Evolutionary conservation across 92 coral and sea anemone species (phyloP).

Genomic region (Palythoa grandis): DNA sequence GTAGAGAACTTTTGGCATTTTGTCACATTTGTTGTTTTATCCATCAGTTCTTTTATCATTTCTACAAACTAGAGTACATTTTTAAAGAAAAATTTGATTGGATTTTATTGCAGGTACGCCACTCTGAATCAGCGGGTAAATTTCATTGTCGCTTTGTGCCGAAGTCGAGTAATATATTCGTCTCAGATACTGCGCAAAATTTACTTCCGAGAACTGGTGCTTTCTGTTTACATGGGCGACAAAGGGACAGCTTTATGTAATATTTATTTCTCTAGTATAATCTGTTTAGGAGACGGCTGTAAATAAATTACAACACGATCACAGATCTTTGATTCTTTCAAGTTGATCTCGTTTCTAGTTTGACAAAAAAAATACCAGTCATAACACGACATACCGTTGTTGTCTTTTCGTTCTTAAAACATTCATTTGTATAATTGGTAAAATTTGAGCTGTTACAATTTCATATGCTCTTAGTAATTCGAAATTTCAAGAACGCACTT

Average conservation of each 20-base stretch:
- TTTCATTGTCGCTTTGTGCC: not conserved
- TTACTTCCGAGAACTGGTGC: not conserved
- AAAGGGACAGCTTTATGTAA: not conserved
- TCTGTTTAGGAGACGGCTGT: not conserved
- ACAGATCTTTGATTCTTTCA: not conserved
- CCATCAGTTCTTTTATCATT: not conserved
- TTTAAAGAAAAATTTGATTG: not conserved
- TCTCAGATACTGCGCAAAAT: not conserved
- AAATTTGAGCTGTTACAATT: not conserved
- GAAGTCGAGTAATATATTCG: not conserved
- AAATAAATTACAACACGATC: not conserved
- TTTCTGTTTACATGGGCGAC: not conserved
- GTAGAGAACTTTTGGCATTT: not conserved
- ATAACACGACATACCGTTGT: not conserved
- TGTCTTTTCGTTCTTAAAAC: constrained; percentile 2
- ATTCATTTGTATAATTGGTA: not conserved
- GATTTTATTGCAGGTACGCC: not conserved
- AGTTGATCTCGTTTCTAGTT: constrained; percentile 5
- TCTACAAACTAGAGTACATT: not conserved
- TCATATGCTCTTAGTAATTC: not conserved
- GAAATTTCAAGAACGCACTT: not conserved
- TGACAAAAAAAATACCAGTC: constrained; percentile 22
- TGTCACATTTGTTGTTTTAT: not conserved
- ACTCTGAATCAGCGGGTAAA: not conserved
- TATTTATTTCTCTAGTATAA: not conserved